Conservation (phyloP, 2,888 invertebrate species). For the Philopedon plagiatum region DNA sequence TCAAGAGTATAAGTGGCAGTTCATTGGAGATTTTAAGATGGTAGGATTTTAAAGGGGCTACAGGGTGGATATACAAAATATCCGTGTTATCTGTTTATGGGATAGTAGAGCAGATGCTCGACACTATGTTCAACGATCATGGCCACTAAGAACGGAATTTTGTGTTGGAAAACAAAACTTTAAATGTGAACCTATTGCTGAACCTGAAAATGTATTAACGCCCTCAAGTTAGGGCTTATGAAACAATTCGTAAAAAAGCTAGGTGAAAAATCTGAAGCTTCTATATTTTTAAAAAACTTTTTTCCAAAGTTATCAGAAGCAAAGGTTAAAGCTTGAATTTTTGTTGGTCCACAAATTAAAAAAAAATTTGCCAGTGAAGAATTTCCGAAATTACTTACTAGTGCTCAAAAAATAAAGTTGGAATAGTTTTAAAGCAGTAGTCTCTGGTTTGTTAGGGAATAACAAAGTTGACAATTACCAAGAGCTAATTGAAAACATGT, state of each 20-base stretch:
- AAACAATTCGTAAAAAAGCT: background rate
- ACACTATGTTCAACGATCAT: slow-evolving; percentile 50
- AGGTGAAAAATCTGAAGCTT: background rate
- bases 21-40: slow-evolving; percentile 10
- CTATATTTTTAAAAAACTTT: background rate
- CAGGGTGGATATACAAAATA: slow-evolving; percentile 55
- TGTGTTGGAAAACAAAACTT: slow-evolving; percentile 4
- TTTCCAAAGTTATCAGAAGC: slow-evolving; percentile 23
- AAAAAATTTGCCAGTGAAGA: slow-evolving; percentile 47
- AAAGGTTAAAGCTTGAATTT: too few species aligned
- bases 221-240: slow-evolving; percentile 1
- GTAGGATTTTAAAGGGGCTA: slow-evolving; percentile 4
- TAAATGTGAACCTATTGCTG: background rate
- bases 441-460: slow-evolving; percentile 50
- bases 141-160: slow-evolving; percentile 44
- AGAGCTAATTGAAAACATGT: slow-evolving; percentile 53
- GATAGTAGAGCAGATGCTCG: slow-evolving; percentile 47
- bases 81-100: slow-evolving; percentile 54
- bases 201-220: background rate
- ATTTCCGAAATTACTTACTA: too few species aligned
- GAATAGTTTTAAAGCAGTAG: slow-evolving; percentile 40
- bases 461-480: slow-evolving; percentile 57
- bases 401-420: slow-evolving; percentile 45
- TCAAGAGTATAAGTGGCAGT: slow-evolving; percentile 6
- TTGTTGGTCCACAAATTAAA: slow-evolving; percentile 35